Evolutionary conservation across 2,888 invertebrate species (phyloP).

Genomic region (Dryomyza anilis): DNA sequence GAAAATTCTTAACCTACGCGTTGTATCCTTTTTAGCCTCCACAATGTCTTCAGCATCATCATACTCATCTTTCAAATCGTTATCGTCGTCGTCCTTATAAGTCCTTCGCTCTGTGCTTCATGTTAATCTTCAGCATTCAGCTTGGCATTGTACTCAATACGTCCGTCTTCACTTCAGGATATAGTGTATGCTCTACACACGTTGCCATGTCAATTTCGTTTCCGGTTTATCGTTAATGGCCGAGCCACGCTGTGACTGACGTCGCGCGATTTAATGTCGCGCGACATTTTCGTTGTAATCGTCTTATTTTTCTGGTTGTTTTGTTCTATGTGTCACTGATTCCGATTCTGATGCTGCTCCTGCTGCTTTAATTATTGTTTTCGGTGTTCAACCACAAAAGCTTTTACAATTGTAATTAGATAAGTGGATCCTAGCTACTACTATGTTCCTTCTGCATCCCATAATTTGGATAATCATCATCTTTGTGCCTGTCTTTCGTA

Average conservation of each 20-base stretch:
- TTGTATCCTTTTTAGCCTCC: not conserved
- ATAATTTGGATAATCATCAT: constrained; percentile 10
- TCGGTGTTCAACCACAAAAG: constrained; percentile 16
- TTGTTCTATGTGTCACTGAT: not conserved
- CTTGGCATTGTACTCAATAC: not conserved
- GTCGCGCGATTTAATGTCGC: not conserved
- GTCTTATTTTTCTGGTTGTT: not conserved
- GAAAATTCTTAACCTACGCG: not conserved
- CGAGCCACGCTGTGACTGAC: not conserved
- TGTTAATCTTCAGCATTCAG: too few relatives aligned
- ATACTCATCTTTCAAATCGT: not conserved
- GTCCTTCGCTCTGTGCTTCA: too few relatives aligned
- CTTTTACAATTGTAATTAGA: constrained; percentile 10
- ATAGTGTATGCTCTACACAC: not conserved
- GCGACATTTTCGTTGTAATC: constrained; percentile 1
- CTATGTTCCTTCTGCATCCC: not conserved
- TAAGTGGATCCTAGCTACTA: not conserved
- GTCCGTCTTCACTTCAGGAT: not conserved
- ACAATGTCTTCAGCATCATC: not conserved
- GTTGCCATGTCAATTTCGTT: not conserved
- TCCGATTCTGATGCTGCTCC: not conserved
- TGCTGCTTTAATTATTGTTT: constrained; percentile 17
- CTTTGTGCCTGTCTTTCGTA: not conserved
- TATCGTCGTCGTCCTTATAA: too few relatives aligned
- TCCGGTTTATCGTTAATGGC: constrained; percentile 7